A percentile compares a stretch with the other conserved stretches of the same genome.
These are phyloP conservation scores for Escarpia spicata DNA, from an alignment of 2,888 invertebrate genomes.

Conservation along the genomic window DNA sequence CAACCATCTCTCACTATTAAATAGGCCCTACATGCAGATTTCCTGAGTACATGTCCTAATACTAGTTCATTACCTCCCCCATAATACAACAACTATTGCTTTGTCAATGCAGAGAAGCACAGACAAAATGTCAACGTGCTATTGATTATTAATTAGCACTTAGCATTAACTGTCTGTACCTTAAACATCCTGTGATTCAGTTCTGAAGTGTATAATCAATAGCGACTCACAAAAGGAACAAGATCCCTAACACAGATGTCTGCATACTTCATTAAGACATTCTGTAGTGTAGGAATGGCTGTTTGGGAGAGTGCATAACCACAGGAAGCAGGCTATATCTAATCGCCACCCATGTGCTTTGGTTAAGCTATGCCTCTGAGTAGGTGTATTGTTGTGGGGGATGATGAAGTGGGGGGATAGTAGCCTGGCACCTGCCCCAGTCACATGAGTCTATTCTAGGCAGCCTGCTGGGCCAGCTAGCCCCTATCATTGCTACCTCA, in stretches of 20 bases:
- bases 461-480: not conserved
- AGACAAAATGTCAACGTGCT: not conserved
- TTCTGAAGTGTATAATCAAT: not conserved
- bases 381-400: not conserved
- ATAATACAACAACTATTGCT: not conserved
- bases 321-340: not conserved
- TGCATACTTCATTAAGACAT: not conserved
- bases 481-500: not conserved
- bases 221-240: not conserved
- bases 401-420: not conserved
- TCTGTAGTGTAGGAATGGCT: not conserved
- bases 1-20: too few species aligned
- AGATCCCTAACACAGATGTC: not conserved
- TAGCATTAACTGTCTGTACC: not conserved
- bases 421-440: not conserved
- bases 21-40: too few species aligned
- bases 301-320: not conserved
- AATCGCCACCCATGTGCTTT: not conserved
- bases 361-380: not conserved
- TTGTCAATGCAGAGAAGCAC: not conserved
- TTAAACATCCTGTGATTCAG: not conserved
- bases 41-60: not conserved
- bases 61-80: not conserved
- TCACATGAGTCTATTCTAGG: not conserved
- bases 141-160: conserved; percentile 4